These are phyloP conservation scores for Platysternon megacephalum DNA, from an alignment of 2,113 vertebrate genomes.

Conservation along the genomic window DNA sequence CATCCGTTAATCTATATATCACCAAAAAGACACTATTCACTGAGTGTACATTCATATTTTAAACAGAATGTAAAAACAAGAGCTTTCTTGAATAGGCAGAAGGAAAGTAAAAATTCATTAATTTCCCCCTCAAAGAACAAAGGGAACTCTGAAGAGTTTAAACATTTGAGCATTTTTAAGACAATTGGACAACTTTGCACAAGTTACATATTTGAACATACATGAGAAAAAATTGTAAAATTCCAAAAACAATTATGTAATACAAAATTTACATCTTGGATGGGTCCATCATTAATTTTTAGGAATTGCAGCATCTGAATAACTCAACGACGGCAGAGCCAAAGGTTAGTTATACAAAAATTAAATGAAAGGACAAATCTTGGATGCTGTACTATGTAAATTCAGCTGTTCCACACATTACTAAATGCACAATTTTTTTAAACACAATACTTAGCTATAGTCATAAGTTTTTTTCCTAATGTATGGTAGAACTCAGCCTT, in stretches of 20 bases:
- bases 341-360: not conserved
- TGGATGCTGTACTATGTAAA: not conserved
- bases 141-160: not conserved
- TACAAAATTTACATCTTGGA: not conserved
- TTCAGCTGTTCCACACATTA: not conserved
- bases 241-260: not conserved
- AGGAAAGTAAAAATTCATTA: not conserved
- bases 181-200: not conserved
- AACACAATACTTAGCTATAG: not conserved
- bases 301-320: not conserved
- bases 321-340: not conserved
- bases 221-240: not conserved
- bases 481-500: not conserved
- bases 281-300: not conserved
- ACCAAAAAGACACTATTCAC: not conserved
- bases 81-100: not conserved
- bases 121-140: not conserved
- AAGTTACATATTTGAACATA: not conserved
- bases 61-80: not conserved
- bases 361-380: not conserved
- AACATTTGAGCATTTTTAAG: not conserved
- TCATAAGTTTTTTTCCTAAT: not conserved
- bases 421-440: not conserved
- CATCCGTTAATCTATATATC: not conserved
- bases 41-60: not conserved